phyloP scores from a whole-genome alignment of 2,113 vertebrate genomes.

The Gyps fulvus region DNA sequence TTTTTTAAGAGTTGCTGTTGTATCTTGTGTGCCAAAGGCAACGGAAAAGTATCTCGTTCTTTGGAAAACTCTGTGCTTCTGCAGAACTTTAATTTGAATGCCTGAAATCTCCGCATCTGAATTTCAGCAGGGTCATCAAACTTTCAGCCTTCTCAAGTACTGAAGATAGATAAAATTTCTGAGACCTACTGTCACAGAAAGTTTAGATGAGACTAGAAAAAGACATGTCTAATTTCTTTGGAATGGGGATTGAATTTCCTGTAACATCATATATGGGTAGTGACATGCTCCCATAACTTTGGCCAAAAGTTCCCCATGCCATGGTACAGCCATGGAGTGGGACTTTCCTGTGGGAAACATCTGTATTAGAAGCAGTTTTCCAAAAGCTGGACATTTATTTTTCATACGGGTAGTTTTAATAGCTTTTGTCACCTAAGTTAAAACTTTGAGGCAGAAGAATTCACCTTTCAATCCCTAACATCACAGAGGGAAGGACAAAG shows the following conservation, averaged over 20 bases:
- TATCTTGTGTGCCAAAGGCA: background rate
- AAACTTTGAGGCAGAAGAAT: background rate
- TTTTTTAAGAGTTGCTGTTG: background rate
- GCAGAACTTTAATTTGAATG: background rate
- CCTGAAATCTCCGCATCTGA: background rate
- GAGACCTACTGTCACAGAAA: background rate
- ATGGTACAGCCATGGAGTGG: background rate
- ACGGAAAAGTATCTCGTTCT: background rate
- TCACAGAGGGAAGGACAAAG: background rate
- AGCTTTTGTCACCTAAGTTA: background rate
- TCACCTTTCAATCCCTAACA: background rate
- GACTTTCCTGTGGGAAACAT: background rate
- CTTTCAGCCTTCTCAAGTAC: background rate
- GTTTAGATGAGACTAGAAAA: background rate
- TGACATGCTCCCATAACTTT: background rate
- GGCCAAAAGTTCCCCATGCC: background rate
- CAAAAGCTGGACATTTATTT: background rate
- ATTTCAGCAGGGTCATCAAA: background rate
- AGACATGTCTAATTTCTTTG: background rate
- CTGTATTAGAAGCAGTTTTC: background rate
- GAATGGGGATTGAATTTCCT: background rate
- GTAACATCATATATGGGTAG: background rate
- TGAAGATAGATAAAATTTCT: background rate
- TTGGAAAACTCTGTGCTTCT: background rate
- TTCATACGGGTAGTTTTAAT: background rate